Base-by-base conservation (phyloP, 2,888 invertebrate genomes). In the Lepeophtheirus nordmannii region DNA sequence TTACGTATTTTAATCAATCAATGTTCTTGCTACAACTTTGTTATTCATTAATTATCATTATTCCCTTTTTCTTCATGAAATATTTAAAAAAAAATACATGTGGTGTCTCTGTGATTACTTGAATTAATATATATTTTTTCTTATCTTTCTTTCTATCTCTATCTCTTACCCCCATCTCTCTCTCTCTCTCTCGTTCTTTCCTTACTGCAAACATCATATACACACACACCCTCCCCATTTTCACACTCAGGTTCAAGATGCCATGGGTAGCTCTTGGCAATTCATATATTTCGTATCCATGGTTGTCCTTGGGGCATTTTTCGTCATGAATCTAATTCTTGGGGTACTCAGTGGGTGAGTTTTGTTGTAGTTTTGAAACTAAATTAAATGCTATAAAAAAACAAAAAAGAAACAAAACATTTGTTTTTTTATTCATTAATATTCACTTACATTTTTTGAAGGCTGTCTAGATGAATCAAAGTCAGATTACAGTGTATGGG, bases 291-390 rank as follows among this genome's bases (percentile, higher is more conserved):
- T 99, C 76, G 89, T 98, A 71, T 96, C 97, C 30, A 89, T 99
- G 85, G 96, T 99, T 70, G 98, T 99, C 72, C 81, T 99, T 71
- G 98, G 98, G 68, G 98, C 98, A 69, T 99, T 99, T 80, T 99
- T 99, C 78, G 98, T 99, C 70, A 94, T 99, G 88, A 99, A 98
- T 79, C 84, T 98, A 65, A 98, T 98, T 85, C 91, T 98, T 77
- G 98, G 98, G 88, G 98, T 98, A 75, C 83, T 99, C 74, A 96
- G 94, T 73, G 98, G 97, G 90, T 91, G 78, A 81, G 84, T 82
- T 65, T 22, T 12, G 38, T 53, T 38, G 30, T 37, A 10, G 39
- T n/a, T 38, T 39, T 30, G 8, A 3, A 30, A 9, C 23, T 41
- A 46, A 12, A 14, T 56, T 40, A 22, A 41, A 62, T 62, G n/a